phyloP scores from a whole-genome alignment of 2,113 vertebrate species.

The Equus quagga region DNA sequence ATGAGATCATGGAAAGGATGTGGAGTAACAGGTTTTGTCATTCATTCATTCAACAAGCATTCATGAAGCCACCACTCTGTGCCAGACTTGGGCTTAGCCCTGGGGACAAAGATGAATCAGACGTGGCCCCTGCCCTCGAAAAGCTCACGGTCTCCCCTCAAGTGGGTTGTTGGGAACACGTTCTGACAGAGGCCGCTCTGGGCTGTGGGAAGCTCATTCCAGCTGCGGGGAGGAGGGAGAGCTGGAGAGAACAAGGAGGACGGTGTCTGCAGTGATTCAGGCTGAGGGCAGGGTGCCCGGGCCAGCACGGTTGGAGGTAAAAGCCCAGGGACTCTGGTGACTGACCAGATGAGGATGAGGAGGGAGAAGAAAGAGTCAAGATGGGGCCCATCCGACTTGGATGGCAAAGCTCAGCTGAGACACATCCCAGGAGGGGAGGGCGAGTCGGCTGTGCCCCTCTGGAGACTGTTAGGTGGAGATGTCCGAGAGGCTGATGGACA shows the following conservation, averaged over 20 bases:
- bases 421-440: background rate
- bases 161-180: background rate
- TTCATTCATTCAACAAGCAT: constrained; percentile 66
- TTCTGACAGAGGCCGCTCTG: background rate
- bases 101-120: constrained; percentile 19
- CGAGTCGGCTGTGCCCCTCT: background rate
- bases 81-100: constrained; percentile 42
- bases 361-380: background rate
- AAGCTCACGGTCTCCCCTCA: background rate
- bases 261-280: background rate
- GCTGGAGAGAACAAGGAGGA: background rate
- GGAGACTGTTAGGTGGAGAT: background rate
- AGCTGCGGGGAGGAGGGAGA: background rate
- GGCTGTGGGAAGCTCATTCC: background rate
- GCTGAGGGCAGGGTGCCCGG: background rate
- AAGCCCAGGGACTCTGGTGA: background rate
- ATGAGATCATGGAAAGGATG: constrained; percentile 69
- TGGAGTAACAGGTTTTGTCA: constrained; percentile 37
- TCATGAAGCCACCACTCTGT: background rate
- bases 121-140: background rate
- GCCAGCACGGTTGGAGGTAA: background rate
- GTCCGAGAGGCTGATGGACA: background rate
- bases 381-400: background rate
- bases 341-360: background rate
- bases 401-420: background rate